Percentiles rank a stretch among this genome's conserved stretches.
Conservation (phyloP, 2,113 vertebrate genomes). For the Sorex araneus region DNA sequence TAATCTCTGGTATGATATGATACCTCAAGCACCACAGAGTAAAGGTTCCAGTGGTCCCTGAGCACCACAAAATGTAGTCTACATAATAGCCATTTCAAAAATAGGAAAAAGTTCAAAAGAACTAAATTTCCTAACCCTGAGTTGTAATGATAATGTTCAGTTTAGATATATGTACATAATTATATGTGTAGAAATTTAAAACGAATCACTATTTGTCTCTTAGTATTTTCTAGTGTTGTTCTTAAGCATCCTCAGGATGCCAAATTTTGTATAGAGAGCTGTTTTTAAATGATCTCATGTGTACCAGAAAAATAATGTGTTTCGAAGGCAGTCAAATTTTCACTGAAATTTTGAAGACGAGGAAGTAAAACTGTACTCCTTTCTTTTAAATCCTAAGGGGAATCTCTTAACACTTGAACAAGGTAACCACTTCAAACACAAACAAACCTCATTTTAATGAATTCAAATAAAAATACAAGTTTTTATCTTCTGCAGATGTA, state of each 20-base stretch:
- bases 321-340: constrained; percentile 41
- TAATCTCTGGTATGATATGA: too few species aligned
- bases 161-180: not conserved
- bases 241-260: not conserved
- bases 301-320: not conserved
- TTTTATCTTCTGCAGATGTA: constrained; percentile 51
- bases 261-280: constrained; percentile 1
- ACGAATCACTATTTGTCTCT: constrained; percentile 21
- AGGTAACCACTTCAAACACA: not conserved
- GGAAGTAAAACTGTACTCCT: not conserved
- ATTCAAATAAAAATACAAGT: constrained; percentile 49
- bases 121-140: not conserved
- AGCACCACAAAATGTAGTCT: too few species aligned
- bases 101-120: too few species aligned
- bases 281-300: constrained; percentile 26
- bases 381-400: constrained; percentile 20
- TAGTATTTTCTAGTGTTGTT: not conserved
- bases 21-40: too few species aligned
- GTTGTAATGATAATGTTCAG: not conserved
- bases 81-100: too few species aligned
- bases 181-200: constrained; percentile 2
- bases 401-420: constrained; percentile 41
- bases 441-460: constrained; percentile 6
- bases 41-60: too few species aligned
- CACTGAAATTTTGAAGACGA: constrained; percentile 54